These are phyloP conservation scores for Anolis apletophallus DNA, from an alignment of 2,797 vertebrate genomes.

Conservation along the genomic window DNA sequence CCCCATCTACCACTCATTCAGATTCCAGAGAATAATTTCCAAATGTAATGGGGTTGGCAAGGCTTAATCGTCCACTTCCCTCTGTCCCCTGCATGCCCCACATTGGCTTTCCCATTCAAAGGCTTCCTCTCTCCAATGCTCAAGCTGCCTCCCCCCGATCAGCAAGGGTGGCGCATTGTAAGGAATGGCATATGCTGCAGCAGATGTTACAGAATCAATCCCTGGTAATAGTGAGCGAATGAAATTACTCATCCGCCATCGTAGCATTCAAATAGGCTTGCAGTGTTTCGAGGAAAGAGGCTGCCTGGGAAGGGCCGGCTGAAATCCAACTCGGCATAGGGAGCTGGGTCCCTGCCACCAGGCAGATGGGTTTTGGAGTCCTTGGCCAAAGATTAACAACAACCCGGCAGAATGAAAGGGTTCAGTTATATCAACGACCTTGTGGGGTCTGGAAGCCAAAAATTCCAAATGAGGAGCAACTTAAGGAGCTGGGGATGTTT, in stretches of 20 bases:
- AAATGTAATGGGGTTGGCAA: fast-evolving
- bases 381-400: too few relatives aligned
- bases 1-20: not conserved
- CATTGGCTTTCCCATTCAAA: slow-evolving; percentile 38
- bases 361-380: too few relatives aligned
- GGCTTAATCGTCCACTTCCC: not conserved
- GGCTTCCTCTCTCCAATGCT: slow-evolving; percentile 40
- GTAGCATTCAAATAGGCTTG: slow-evolving; percentile 2
- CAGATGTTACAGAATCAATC: slow-evolving; percentile 70
- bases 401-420: too few relatives aligned
- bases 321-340: too few relatives aligned
- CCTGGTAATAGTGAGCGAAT: slow-evolving; percentile 46
- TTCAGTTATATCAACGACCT: too few relatives aligned
- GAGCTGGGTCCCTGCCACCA: too few relatives aligned
- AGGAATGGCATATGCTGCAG: slow-evolving; percentile 64
- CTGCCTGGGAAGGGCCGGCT: too few relatives aligned
- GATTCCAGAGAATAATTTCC: not conserved
- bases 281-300: not conserved
- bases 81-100: not conserved
- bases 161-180: slow-evolving; percentile 42
- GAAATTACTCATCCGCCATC: slow-evolving; percentile 58
- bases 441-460: too few relatives aligned
- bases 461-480: too few relatives aligned
- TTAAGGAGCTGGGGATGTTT: too few relatives aligned
- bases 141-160: slow-evolving; percentile 50